Base-by-base conservation (phyloP, 2,888 invertebrate species). In the Creontiades dilutus region DNA sequence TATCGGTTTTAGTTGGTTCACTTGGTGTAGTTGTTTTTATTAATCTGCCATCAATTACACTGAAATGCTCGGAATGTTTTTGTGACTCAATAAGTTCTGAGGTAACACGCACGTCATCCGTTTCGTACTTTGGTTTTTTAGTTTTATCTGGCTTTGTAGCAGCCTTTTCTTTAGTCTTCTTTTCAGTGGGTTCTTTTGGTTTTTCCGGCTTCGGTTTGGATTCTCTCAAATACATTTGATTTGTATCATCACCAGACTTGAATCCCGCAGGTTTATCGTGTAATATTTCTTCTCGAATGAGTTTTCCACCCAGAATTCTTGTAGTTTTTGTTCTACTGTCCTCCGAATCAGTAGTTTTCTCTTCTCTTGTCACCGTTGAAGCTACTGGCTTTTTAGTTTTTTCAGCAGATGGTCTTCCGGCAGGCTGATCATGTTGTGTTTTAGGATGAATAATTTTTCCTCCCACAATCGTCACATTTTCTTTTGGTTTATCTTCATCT, bases 381-480 rank as follows among this genome's bases (percentile, higher is more conserved):
- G 48, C 47, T 7, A 19, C n/a, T 12, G 61, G 19, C 16, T 80
- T 81, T 55, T 89, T 80, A 52, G 61, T 81, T 9, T 87, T 87
- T 12, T 76, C 55, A 9, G 81, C 68, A 11, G 68, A 82, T 9
- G 82, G 28, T 78, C 19, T 78, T 86, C 80, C 85, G 0, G 57
- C 86, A n/a, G 90, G 90, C 13, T 28, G 14, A 28, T 86, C 80
- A 16, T 78, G 85, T 48, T 55, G 55, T 0, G 11, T 23, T 75
- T 2, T 86, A 12, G 91, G 47, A 89, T 91, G 91, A 0, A 91
- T 89, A 28, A 91, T 88, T 90, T 92, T 92, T 1, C 91, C 91
- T n/a, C 91, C 91, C 28, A 92, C 88, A 78, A 91, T 90, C 80
- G 68, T 91, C 9, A 91, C 91, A 37, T 84, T 89, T 16, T 90